Percentiles rank a stretch among this genome's conserved stretches.
Conservation (phyloP, 2,113 vertebrate species). For the Nannobrachium achirus region DNA sequence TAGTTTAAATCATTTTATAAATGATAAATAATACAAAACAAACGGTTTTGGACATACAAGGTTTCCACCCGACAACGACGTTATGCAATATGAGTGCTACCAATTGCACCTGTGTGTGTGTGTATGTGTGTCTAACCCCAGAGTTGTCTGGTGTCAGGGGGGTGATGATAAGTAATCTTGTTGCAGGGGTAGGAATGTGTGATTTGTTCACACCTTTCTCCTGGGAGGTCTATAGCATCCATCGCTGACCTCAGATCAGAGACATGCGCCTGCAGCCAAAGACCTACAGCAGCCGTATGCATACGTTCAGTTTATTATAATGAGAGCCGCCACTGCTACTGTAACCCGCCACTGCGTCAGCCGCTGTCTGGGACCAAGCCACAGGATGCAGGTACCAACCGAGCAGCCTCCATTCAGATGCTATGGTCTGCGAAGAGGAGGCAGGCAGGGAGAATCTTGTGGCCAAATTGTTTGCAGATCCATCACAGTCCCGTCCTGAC, state of each 20-base stretch:
- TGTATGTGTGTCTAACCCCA: slow-evolving; percentile 43
- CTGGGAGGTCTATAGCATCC: slow-evolving; percentile 64
- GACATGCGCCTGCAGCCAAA: slow-evolving; percentile 16
- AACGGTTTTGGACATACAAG: too few relatives aligned
- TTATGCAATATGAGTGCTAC: too few relatives aligned
- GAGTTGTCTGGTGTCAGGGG: slow-evolving; percentile 30
- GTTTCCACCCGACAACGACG: too few relatives aligned
- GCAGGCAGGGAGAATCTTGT: slow-evolving; percentile 48
- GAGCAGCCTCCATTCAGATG: slow-evolving; percentile 67
- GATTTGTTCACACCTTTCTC: slow-evolving; percentile 60
- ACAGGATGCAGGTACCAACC: slow-evolving; percentile 46
- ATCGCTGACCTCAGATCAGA: slow-evolving; percentile 45
- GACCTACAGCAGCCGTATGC: slow-evolving; percentile 55
- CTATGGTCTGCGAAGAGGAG: slow-evolving; percentile 33
- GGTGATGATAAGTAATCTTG: slow-evolving; percentile 71
- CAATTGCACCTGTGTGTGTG: slow-evolving; percentile 9
- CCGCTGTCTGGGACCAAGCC: background rate
- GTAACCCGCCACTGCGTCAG: slow-evolving; percentile 58
- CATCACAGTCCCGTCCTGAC: slow-evolving; percentile 65
- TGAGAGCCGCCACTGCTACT: slow-evolving; percentile 44
- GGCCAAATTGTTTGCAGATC: slow-evolving; percentile 64
- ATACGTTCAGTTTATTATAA: slow-evolving; percentile 27
- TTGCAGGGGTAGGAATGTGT: slow-evolving; percentile 66
- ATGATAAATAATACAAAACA: too few relatives aligned
- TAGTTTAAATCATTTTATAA: too few relatives aligned